Evolutionary conservation across 1,140 invertebrate species (phyloP).

Genomic region (Myzus persicae): DNA sequence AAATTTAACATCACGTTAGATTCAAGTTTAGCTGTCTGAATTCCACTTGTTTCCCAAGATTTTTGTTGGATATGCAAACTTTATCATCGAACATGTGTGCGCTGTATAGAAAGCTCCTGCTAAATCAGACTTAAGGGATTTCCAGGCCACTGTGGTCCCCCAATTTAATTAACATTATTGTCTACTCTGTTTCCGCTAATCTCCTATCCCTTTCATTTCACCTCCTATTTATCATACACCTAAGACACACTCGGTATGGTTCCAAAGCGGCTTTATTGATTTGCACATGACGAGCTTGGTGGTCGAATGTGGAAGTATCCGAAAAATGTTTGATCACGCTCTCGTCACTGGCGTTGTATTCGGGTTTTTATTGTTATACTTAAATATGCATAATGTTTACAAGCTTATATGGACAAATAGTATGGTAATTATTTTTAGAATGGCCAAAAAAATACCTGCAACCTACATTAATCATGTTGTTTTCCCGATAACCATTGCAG

Average conservation of each 20-base stretch:
- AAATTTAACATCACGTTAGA: not conserved
- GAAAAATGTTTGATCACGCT: not conserved
- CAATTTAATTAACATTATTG: slow-evolving; percentile 48
- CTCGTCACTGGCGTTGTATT: not conserved
- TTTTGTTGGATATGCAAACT: not conserved
- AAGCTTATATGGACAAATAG: too few relatives aligned
- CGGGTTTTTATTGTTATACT: too few relatives aligned
- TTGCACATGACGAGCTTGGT: not conserved
- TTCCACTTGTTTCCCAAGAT: not conserved
- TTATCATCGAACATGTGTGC: not conserved
- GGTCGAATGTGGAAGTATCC: not conserved
- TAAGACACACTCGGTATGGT: not conserved
- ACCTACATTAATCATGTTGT: too few relatives aligned
- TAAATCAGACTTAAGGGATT: not conserved
- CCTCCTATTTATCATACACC: not conserved
- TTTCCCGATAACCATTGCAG: too few relatives aligned
- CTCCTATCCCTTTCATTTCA: not conserved
- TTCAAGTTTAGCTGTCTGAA: not conserved
- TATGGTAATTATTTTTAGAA: too few relatives aligned
- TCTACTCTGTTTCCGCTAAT: not conserved
- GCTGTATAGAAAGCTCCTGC: not conserved
- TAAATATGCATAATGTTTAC: too few relatives aligned
- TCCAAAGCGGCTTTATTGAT: not conserved
- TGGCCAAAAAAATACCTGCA: too few relatives aligned
- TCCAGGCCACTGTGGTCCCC: not conserved